Conservation (phyloP, 2,888 invertebrate genomes). For the Lymantria monacha region DNA sequence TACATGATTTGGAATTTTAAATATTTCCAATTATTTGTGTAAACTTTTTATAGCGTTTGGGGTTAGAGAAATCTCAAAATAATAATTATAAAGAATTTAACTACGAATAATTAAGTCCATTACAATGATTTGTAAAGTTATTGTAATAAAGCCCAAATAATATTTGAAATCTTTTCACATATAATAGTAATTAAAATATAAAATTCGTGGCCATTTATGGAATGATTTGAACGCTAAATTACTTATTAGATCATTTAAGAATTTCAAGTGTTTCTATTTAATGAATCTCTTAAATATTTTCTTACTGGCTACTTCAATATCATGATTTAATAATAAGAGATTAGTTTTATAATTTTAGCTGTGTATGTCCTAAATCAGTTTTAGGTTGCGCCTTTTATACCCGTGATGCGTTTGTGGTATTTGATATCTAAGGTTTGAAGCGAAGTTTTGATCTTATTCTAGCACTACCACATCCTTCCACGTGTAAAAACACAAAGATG, state of each 20-base stretch:
- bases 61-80: no score
- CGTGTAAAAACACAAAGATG: no score
- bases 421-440: no score
- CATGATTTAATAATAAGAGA: not conserved
- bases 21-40: no score
- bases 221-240: constrained; percentile 3
- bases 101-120: not conserved
- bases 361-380: not conserved
- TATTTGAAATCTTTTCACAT: constrained; percentile 8
- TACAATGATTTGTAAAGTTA: not conserved
- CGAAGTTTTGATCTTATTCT: no score
- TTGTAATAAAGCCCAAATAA: constrained; percentile 13
- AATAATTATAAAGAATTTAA: no score
- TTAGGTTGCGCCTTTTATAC: not conserved
- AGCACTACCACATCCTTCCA: no score
- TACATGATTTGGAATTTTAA: not conserved
- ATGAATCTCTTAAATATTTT: constrained; percentile 33
- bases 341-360: not conserved
- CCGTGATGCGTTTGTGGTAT: no score
- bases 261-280: constrained; percentile 7
- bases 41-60: no score
- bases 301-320: constrained; percentile 1
- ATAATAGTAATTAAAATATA: constrained; percentile 12
- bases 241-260: not conserved
- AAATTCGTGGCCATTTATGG: constrained; percentile 20